phyloP scores from a whole-genome alignment of 2,888 invertebrate genomes.

The Thyatira batis region DNA sequence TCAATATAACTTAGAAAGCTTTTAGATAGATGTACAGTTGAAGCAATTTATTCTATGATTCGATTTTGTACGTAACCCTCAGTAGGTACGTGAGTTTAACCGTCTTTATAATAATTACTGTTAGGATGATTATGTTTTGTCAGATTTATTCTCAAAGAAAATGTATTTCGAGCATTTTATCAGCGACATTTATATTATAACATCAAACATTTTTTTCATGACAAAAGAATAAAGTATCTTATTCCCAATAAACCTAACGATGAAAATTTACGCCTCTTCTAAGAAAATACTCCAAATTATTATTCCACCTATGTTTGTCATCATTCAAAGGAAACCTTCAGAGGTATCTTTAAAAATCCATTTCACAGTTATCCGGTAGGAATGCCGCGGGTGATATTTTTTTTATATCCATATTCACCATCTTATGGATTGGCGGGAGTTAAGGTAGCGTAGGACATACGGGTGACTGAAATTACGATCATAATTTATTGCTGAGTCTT shows the following conservation, averaged over 20 bases:
- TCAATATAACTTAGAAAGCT: too few species aligned
- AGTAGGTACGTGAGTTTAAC: too few species aligned
- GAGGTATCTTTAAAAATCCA: slow-evolving; percentile 47
- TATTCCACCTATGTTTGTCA: slow-evolving; percentile 56
- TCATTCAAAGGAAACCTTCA: slow-evolving; percentile 50
- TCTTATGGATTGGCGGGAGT: slow-evolving; percentile 21
- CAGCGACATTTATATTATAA: neutral
- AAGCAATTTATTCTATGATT: too few species aligned
- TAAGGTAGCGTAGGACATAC: slow-evolving; percentile 26
- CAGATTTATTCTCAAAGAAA: too few species aligned
- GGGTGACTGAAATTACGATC: slow-evolving; percentile 6
- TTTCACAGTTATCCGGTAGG: slow-evolving; percentile 38
- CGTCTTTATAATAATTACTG: too few species aligned
- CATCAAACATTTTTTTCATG: slow-evolving; percentile 14
- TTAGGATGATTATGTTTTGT: too few species aligned
- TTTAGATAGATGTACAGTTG: too few species aligned
- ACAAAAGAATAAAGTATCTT: slow-evolving; percentile 39
- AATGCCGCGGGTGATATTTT: slow-evolving; percentile 36
- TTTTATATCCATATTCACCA: slow-evolving; percentile 47
- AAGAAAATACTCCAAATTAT: slow-evolving; percentile 50
- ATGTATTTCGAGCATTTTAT: too few species aligned
- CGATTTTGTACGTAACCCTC: too few species aligned
- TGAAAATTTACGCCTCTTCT: slow-evolving; percentile 39
- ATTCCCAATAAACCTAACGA: slow-evolving; percentile 48
- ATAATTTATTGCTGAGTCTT: too few species aligned